A percentile compares a stretch with the other conserved stretches of the same genome.
These are phyloP conservation scores for Lissocephala sabroskyi DNA, from an alignment of 2,888 invertebrate species.

Conservation along the genomic window DNA sequence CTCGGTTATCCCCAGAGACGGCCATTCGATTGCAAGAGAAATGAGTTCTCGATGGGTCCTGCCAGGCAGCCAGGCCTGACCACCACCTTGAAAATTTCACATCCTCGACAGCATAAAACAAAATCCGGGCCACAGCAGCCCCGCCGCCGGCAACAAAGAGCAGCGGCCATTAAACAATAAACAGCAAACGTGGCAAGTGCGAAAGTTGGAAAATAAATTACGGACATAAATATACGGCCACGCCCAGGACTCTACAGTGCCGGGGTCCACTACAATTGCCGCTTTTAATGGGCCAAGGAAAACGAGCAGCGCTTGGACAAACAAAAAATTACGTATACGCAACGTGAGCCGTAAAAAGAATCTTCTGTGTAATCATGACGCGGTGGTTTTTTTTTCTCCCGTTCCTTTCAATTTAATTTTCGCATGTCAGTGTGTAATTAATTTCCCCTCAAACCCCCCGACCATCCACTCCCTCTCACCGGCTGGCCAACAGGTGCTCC, in stretches of 20 bases:
- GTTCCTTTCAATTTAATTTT: constrained; percentile 52
- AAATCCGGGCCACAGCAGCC: too few relatives aligned
- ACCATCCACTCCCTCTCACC: too few relatives aligned
- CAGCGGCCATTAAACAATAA: constrained; percentile 16
- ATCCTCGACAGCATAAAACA: too few relatives aligned
- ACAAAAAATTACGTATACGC: too few relatives aligned
- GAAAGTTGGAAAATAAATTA: constrained; percentile 49
- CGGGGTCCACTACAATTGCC: constrained; percentile 21
- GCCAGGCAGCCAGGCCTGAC: too few relatives aligned
- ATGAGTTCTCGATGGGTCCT: too few relatives aligned
- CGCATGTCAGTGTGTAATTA: constrained; percentile 52
- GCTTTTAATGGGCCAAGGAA: constrained; percentile 22
- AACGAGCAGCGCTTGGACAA: constrained; percentile 28
- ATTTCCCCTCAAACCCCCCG: constrained; percentile 26
- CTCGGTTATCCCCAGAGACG: too few relatives aligned
- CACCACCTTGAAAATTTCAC: too few relatives aligned
- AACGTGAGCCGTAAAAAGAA: neutral
- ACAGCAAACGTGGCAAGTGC: constrained; percentile 20
- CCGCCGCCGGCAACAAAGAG: constrained; percentile 22
- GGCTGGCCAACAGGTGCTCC: too few relatives aligned
- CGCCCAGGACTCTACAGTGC: constrained; percentile 26
- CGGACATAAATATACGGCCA: constrained; percentile 46
- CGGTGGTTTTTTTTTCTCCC: neutral
- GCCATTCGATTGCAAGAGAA: too few relatives aligned
- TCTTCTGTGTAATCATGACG: neutral